Evolutionary conservation across 1,140 invertebrate species (phyloP).

Genomic region (Listronotus oregonensis): DNA sequence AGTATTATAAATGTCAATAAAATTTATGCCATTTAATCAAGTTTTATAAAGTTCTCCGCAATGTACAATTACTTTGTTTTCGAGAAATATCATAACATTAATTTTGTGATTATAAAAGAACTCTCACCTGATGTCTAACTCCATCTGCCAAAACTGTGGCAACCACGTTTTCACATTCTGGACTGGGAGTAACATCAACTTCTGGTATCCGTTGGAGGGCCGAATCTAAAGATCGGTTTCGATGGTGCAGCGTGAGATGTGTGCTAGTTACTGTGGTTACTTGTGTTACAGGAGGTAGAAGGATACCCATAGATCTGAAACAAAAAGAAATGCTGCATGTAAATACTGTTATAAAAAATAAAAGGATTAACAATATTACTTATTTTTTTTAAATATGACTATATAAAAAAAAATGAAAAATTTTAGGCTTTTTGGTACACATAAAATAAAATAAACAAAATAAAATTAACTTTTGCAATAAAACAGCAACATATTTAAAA

Average conservation of each 20-base stretch:
- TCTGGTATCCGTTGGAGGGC: slow-evolving; percentile 84
- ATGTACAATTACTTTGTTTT: no score
- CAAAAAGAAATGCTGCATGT: slow-evolving; percentile 1
- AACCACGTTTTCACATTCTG: slow-evolving; percentile 68
- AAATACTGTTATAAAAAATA: background rate
- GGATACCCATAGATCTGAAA: slow-evolving; percentile 76
- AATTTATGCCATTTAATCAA: no score
- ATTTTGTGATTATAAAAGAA: background rate
- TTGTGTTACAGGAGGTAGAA: slow-evolving; percentile 73
- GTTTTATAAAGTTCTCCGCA: no score
- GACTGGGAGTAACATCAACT: slow-evolving; percentile 79
- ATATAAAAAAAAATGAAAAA: no score
- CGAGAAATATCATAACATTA: no score
- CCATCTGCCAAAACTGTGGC: slow-evolving; percentile 39
- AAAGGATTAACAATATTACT: background rate
- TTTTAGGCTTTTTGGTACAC: no score
- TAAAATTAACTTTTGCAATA: no score
- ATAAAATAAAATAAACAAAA: no score
- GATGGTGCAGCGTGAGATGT: slow-evolving; percentile 74
- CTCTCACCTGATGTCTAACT: slow-evolving; percentile 26
- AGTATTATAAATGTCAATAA: no score
- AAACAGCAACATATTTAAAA: no score
- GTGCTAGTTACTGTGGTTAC: slow-evolving; percentile 59
- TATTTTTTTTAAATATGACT: no score
- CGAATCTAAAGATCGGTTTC: slow-evolving; percentile 86